Percentiles rank a stretch among this genome's conserved stretches.
These are phyloP conservation scores for Leptodirus hochenwartii DNA, from an alignment of 2,888 invertebrate genomes.

Conservation along the genomic window DNA sequence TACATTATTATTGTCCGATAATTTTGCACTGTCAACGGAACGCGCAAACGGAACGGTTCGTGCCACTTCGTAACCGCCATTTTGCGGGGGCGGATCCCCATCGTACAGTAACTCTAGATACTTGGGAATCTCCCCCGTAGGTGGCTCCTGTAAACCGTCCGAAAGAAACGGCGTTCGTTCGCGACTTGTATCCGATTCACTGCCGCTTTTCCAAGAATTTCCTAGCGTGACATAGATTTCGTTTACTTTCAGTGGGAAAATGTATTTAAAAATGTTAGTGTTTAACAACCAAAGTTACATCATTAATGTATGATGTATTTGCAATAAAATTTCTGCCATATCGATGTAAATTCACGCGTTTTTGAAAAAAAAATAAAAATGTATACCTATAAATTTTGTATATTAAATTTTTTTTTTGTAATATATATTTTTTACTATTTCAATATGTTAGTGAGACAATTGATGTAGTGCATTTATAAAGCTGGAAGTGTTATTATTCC, in stretches of 20 bases:
- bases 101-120: constrained; percentile 17
- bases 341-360: no score
- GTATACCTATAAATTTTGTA: not conserved
- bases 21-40: no score
- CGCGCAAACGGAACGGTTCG: constrained; percentile 5
- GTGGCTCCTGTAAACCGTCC: not conserved
- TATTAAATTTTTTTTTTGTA: not conserved
- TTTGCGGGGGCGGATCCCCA: constrained; percentile 11
- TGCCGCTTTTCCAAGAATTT: constrained; percentile 30
- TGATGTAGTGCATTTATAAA: constrained; percentile 2
- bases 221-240: no score
- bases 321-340: not conserved
- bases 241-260: no score
- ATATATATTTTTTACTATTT: not conserved
- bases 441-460: not conserved
- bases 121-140: constrained; percentile 13
- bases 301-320: not conserved
- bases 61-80: constrained; percentile 18
- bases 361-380: constrained; percentile 2
- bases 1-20: not conserved
- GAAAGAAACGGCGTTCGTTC: constrained; percentile 29
- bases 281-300: no score
- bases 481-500: constrained; percentile 2
- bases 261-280: no score
- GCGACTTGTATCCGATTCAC: constrained; percentile 26